Evolutionary conservation across 2,113 vertebrate genomes (phyloP), one percentile per base, ranked within the genome.

Genomic region (Nothobranchius kuhntae): DNA sequence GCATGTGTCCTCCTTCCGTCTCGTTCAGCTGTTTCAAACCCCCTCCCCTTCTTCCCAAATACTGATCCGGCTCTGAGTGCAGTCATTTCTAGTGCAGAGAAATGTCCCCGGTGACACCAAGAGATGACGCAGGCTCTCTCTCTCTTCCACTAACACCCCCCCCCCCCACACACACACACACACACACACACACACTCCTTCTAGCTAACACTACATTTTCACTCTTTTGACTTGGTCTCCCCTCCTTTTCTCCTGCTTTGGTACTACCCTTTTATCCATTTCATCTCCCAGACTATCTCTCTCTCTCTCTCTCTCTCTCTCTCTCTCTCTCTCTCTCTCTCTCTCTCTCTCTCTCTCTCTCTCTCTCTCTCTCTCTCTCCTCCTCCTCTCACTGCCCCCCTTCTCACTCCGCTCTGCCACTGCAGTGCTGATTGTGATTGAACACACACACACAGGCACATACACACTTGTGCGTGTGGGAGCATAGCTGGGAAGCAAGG

Each of bases 371-470:
- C 30, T 4, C 30, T 30, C 30, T 38, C 53, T 21, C 54, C 35
- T n/a, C n/a, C 54, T 54, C 47, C 55, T 51, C 68, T 52, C 9
- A 9, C 53, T 65, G 15, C 53, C 67, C 54, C 68, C 57, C 45
- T 77, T 64, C 79, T 71, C 80, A 69, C 88, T 82, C 81, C 87
- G 82, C 91, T 91, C 89, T 79, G 80, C 87, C 88, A 92, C 91
- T 91, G 88, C 89, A 90, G 91, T 91, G 86, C 89, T 91, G 91
- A 86, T 90, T 86, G 87, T 88, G 83, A 86, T 88, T 89, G 89
- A 85, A 90, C 85, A 85, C 83, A 88, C 89, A 65, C 68, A 59
- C 71, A 15, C 66, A 12, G 45, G 8, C 66, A 14, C 63, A 50
- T 63, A 59, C 72, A 14, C 65, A 73, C 71, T 21, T 52, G 59